These are phyloP conservation scores for Equus przewalskii DNA, from an alignment of 2,113 vertebrate species.

Conservation along the genomic window DNA sequence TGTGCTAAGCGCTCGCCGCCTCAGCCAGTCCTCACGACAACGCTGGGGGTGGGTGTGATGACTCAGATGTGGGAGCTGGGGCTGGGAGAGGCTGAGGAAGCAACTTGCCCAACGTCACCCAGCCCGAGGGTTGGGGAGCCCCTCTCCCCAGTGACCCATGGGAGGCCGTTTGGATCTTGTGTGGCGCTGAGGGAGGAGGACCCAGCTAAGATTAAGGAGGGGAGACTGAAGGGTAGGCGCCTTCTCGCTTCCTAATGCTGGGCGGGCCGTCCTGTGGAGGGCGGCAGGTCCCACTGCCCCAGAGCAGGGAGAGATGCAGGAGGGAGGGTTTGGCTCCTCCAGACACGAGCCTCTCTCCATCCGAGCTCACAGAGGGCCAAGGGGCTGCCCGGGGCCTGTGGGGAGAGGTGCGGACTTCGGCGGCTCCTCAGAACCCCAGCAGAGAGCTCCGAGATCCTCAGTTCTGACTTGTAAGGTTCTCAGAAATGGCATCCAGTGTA, in stretches of 20 bases:
- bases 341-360: neutral
- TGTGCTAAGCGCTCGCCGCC: neutral
- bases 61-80: too few relatives aligned
- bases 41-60: neutral
- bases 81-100: neutral
- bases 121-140: neutral
- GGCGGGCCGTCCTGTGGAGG: neutral
- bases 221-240: too few relatives aligned
- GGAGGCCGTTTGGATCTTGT: neutral
- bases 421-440: neutral
- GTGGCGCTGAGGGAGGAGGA: too few relatives aligned
- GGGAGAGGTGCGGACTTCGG: neutral
- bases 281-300: too few relatives aligned
- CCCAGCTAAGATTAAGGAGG: too few relatives aligned
- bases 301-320: neutral
- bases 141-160: neutral
- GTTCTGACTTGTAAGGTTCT: neutral
- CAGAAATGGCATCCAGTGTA: neutral
- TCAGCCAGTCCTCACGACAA: accelerated
- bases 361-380: neutral
- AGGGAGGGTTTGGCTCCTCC: neutral
- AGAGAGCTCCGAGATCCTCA: neutral
- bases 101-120: neutral
- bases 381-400: neutral
- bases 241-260: neutral